Base-by-base conservation (phyloP, 2,888 invertebrate species). In the Melolontha melolontha region DNA sequence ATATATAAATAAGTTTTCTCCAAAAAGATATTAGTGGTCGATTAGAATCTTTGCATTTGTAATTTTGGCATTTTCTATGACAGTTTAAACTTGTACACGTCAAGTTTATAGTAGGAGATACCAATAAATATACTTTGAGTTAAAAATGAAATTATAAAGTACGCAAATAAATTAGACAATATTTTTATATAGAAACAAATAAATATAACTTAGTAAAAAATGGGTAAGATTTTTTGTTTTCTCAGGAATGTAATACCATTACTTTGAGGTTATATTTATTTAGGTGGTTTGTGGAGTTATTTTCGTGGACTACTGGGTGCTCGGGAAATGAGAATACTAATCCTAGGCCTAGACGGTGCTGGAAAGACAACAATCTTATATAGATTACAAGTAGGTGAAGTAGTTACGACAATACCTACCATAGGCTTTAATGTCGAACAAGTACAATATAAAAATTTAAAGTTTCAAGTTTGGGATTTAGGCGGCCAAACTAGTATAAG, bases 341-440 rank as follows among this genome's bases (percentile, higher is more conserved):
- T 99, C 83, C 88, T 99, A 67, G 99, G 99, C 5, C 86, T 99
- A 75, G 99, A 99, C 84, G 98, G 98, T 70, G 98, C 98, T 81
- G 99, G 99, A 74, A 99, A 99, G 87, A 99, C 99, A 0, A 99
- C 99, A 71, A 99, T 99, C 84, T 85, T 99, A 72, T 98, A 99
- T 85, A 92, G 94, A 86, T 86, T 98, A 79, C 98, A 99, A 89
- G 98, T 98, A 67, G 97, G 98, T 14, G 98, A 98, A 86, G 97
- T 98, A 66, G 98, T 98, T 27, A 98, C 98, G 57, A 98, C 98
- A 40, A 98, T 95, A 85, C 96, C 98, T 72, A 98, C 99, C 8
- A 99, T 99, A 83, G 99, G 94, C 10, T 99, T 99, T 85, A 99
- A 99, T 86, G 99, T 98, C 76, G 98, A 98, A 85, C 98, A 98